Evolutionary conservation across 1,140 invertebrate genomes (phyloP).

Genomic region (Lepidurus couesii): DNA sequence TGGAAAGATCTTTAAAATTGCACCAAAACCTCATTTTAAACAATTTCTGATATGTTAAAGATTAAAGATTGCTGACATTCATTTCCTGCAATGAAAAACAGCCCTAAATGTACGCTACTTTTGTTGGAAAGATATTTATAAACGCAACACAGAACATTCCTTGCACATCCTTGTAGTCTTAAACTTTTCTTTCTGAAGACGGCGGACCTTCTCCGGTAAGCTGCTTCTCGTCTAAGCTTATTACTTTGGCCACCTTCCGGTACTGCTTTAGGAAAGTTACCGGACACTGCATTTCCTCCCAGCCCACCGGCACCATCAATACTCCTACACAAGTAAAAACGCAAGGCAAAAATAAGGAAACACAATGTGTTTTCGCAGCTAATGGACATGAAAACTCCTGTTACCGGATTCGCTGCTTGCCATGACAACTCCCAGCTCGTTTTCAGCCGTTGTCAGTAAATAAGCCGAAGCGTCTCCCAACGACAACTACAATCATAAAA

Average conservation of each 20-base stretch:
- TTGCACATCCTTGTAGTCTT: too few relatives aligned
- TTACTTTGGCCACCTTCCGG: conserved; percentile 84
- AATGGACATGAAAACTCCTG: conserved; percentile 24
- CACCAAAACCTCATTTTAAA: too few relatives aligned
- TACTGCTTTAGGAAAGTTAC: conserved; percentile 74
- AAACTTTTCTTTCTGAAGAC: too few relatives aligned
- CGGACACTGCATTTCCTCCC: conserved; percentile 94
- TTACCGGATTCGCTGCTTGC: conserved; percentile 76
- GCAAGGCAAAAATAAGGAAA: background rate
- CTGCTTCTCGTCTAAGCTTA: conserved; percentile 6
- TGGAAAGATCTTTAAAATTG: too few relatives aligned
- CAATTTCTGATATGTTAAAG: too few relatives aligned
- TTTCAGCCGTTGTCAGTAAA: conserved; percentile 82
- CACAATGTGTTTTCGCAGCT: background rate
- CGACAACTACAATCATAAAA: conserved; percentile 56
- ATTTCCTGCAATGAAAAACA: too few relatives aligned
- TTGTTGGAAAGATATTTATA: too few relatives aligned
- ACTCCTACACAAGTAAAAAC: conserved; percentile 43
- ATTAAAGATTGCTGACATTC: too few relatives aligned
- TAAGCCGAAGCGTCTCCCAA: conserved; percentile 85
- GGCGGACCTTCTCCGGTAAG: too few relatives aligned
- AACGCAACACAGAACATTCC: background rate
- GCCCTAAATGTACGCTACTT: too few relatives aligned
- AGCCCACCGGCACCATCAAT: conserved; percentile 84
- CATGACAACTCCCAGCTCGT: conserved; percentile 88